Base-by-base conservation (phyloP, 2,113 vertebrate genomes). In the Lepus americanus region DNA sequence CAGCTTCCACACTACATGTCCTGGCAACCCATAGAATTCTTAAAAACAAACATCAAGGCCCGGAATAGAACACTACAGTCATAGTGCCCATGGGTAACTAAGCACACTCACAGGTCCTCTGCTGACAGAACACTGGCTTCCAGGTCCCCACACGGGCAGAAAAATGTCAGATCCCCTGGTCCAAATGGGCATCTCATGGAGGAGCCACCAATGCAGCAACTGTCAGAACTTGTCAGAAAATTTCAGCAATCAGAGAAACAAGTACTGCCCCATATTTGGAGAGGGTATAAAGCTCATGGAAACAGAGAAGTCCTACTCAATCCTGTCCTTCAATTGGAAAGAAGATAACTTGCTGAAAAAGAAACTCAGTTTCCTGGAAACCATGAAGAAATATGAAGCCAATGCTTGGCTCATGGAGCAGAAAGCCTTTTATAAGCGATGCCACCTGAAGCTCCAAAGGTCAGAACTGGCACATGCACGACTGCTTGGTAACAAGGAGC, bases 271-370 rank as follows among this genome's bases (percentile, higher is more conserved):
- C 3, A 33, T 19, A 67, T 81, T 87, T 77, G 49, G 55, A 12
- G 86, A 49, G 1, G 94, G 70, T 55, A 53, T 27, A 0, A 67
- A 36, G 1, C 33, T 92, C 23, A 29, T 11, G 66, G 87, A 2
- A 0, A 94, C n/a, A 13, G 93, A 97, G 44, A 95, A 87, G 64
- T 87, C 90, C 17, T 89, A 84, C 55, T 90, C 76, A 10, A 77
- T 89, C 86, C 92, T 97, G 61, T 79, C 92, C 74, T 95, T 96
- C 51, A 95, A 92, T 64, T 80, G 88, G 0, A 39, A 97, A 79
- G 96, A 98, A 92, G 94, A 97, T 12, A 90, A 13, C 13, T 44
- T 98, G 27, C 64, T 97, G 25, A 83, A 96, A 83, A 97, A 94
- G 84, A 87, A 90, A 70, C 72, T 90, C 8, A 64, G 80, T 0